Base-by-base conservation (phyloP, 2,113 vertebrate genomes). In the Austrofundulus limnaeus region DNA sequence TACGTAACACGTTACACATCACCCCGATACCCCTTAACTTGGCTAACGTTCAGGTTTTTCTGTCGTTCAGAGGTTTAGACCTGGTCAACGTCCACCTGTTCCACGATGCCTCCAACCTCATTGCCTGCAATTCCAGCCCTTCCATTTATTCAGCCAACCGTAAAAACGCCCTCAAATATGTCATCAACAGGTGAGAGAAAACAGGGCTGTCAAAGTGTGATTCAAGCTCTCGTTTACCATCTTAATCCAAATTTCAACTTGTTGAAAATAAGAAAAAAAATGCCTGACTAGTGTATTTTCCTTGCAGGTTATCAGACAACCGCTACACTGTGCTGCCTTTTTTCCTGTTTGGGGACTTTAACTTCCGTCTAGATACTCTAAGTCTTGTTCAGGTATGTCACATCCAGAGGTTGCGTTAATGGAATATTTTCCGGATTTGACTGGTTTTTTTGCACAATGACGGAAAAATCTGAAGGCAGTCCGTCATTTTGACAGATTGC, bases 21-120 rank as follows among this genome's bases (percentile, higher is more conserved):
- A 6, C 17, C 43, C 11, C 6, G 19, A 10, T 20, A 20, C 17
- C 9, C 17, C n/a, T 46, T 46, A 2, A 46, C 42, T 21, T 12
- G 13, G 20, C 28, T 28, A 28, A 28, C n/a, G n/a, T 39, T 41
- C 2, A 2, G 28, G n/a, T 49, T 80, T 12, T 67, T 67, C 49
- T 67, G 41, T 60, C 73, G 21, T 28, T 49, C 20, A 94, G 93
- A 82, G 90, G 81, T 34, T 75, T 94, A 34, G 93, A 94, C 74
- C 83, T 94, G 74, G 92, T 94, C 69, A 94, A 94, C 24, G 82
- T 94, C 65, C 93, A 94, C 70, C 90, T 94, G 53, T 94, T 94
- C 81, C 93, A 94, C 6, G 93, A 94, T 80, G 92, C 93, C 75
- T 94, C 93, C 55, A 94, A 94, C 84, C 90, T 94, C 75, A 84